phyloP scores from a whole-genome alignment of 2,888 invertebrate species.

The Lagria hirta region DNA sequence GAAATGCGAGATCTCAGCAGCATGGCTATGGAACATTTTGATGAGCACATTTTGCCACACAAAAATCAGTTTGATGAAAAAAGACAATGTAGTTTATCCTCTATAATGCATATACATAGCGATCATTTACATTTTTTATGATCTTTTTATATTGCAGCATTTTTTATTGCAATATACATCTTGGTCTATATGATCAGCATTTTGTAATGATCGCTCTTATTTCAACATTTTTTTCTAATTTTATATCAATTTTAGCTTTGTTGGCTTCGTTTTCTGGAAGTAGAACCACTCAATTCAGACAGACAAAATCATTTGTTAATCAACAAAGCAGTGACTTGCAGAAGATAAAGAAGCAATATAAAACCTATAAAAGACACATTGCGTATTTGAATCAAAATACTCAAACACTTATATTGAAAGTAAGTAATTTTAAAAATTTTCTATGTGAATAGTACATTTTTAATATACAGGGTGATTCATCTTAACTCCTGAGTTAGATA shows the following conservation, averaged over 20 bases:
- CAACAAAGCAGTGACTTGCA: slow-evolving; percentile 42
- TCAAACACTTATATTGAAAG: slow-evolving; percentile 47
- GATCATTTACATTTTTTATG: slow-evolving; percentile 25
- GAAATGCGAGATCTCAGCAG: slow-evolving; percentile 90
- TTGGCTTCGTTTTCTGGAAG: slow-evolving; percentile 13
- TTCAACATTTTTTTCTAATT: slow-evolving; percentile 1
- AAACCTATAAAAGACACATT: slow-evolving; percentile 46
- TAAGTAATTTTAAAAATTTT: slow-evolving; percentile 24
- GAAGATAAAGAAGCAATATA: slow-evolving; percentile 48
- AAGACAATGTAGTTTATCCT: slow-evolving; percentile 33
- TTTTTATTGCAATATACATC: not conserved
- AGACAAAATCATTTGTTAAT: slow-evolving; percentile 28
- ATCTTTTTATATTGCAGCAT: slow-evolving; percentile 12
- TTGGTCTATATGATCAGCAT: too few relatives aligned
- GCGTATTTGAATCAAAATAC: slow-evolving; percentile 46
- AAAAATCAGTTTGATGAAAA: slow-evolving; percentile 33
- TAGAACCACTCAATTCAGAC: slow-evolving; percentile 8
- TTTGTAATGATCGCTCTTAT: too few relatives aligned
- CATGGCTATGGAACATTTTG: slow-evolving; percentile 96
- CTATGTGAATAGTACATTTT: slow-evolving; percentile 6
- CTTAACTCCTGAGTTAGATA: too few relatives aligned
- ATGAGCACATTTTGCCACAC: slow-evolving; percentile 76
- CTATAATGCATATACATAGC: too few relatives aligned
- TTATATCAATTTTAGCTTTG: slow-evolving; percentile 10
- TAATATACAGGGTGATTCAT: too few relatives aligned